phyloP scores from a whole-genome alignment of 2,888 invertebrate genomes.

The Conchocele bisecta region DNA sequence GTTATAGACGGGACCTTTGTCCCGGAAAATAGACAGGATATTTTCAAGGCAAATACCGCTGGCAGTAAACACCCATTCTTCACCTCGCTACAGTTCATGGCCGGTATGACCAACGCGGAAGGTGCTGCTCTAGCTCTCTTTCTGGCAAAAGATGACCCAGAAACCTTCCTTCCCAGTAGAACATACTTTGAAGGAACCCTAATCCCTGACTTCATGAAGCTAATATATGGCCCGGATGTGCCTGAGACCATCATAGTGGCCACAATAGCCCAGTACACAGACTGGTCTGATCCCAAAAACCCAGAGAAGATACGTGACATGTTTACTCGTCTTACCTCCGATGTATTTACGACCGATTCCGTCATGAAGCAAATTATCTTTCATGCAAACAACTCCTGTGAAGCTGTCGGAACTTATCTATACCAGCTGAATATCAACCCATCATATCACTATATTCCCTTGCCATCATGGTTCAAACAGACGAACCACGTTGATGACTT shows the following conservation, averaged over 20 bases:
- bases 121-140: not conserved
- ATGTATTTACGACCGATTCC: not conserved
- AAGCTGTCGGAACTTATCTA: not conserved
- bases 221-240: not conserved
- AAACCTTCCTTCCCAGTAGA: not conserved
- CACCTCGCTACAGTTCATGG: not conserved
- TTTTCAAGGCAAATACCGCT: too few species aligned
- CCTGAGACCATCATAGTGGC: not conserved
- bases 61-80: not conserved
- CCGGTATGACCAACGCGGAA: not conserved
- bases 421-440: not conserved
- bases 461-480: not conserved
- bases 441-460: not conserved
- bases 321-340: not conserved
- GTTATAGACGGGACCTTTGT: not conserved
- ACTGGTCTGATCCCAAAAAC: not conserved
- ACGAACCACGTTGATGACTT: not conserved
- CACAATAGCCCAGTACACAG: not conserved
- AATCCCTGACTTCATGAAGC: not conserved
- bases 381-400: not conserved
- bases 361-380: not conserved
- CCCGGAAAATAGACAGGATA: too few species aligned
- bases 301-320: not conserved
- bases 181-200: not conserved
- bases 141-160: not conserved